Evolutionary conservation across 2,113 vertebrate species (phyloP).

Genomic region (Lathamus discolor): DNA sequence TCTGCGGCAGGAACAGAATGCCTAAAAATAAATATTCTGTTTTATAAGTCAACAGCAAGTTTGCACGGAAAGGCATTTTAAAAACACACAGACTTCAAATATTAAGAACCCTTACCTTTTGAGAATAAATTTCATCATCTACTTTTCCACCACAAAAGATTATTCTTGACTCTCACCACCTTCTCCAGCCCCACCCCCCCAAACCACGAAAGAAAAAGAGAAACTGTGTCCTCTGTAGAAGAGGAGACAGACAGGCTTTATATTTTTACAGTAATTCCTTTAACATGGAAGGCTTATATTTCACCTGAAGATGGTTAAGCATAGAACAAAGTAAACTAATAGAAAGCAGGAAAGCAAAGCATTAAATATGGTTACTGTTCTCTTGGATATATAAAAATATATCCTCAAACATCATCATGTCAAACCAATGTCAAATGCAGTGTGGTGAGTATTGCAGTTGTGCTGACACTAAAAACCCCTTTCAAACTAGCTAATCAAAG

Average conservation of each 20-base stretch:
- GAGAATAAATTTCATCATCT: not conserved
- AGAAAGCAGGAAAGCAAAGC: not conserved
- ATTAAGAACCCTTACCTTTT: not conserved
- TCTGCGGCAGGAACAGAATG: not conserved
- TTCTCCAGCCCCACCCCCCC: no score
- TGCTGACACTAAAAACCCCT: not conserved
- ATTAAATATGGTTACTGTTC: not conserved
- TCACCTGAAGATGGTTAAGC: not conserved
- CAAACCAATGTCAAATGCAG: constrained; percentile 1
- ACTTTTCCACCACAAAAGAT: not conserved
- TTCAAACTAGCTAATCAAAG: constrained; percentile 9
- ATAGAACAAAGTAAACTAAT: not conserved
- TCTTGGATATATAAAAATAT: not conserved
- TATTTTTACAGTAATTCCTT: not conserved
- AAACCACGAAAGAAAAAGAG: not conserved
- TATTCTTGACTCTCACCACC: not conserved
- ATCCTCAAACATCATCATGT: not conserved
- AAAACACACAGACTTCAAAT: not conserved
- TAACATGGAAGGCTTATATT: not conserved
- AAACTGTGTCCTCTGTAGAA: not conserved
- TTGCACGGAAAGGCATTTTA: not conserved
- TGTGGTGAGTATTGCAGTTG: not conserved
- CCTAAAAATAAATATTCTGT: constrained; percentile 3
- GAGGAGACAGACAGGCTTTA: not conserved
- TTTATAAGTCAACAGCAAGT: not conserved